Conservation (phyloP, 2,113 vertebrate species). For the Cinclus cinclus region DNA sequence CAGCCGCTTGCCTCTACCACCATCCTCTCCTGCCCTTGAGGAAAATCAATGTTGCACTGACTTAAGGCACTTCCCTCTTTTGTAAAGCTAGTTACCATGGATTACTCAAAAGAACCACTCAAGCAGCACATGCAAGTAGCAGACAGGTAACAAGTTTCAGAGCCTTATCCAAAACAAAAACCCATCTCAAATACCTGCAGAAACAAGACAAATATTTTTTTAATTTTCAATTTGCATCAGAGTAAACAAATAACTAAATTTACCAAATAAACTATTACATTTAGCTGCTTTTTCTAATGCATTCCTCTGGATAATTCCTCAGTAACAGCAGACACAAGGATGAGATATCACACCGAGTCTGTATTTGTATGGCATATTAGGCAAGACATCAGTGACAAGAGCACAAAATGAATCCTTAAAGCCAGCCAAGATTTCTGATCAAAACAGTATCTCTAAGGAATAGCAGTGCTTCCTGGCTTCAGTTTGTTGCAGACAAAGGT, state of each 20-base stretch:
- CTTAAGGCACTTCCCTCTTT: neutral
- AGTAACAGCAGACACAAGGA: neutral
- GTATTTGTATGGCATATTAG: neutral
- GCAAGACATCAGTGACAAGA: neutral
- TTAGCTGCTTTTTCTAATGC: neutral
- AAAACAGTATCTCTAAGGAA: neutral
- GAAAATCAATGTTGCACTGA: neutral
- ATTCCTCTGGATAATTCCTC: neutral
- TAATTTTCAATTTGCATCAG: neutral
- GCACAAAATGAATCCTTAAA: neutral
- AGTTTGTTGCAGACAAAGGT: neutral
- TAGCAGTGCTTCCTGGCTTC: neutral
- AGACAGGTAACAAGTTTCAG: neutral
- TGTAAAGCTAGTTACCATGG: neutral
- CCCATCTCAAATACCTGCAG: neutral
- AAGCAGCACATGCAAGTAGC: neutral
- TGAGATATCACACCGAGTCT: neutral
- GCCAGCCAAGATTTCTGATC: neutral
- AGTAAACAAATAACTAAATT: neutral
- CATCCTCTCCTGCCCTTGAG: neutral
- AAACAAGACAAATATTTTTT: neutral
- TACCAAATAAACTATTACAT: neutral
- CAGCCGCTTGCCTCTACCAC: neutral
- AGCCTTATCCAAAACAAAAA: neutral
- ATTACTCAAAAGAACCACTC: neutral